Base-by-base conservation (phyloP, 1,140 invertebrate species). In the Drosophila funebris region DNA sequence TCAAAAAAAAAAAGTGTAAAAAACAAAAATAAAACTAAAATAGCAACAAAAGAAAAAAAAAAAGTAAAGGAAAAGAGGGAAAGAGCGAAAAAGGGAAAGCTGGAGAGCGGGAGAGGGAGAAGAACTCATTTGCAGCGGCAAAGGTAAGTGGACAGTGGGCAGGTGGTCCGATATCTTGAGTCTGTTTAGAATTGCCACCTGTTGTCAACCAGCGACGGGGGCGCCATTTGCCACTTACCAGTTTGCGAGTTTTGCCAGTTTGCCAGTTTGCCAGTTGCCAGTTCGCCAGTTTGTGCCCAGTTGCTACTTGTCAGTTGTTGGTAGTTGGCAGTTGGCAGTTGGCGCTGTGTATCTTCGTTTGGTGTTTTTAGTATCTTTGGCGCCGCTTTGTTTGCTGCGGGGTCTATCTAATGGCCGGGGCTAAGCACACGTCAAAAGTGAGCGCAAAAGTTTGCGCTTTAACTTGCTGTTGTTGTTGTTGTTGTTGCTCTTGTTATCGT, bases 381-480 rank as follows among this genome's bases (percentile, higher is more conserved):
- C 66, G 66, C 67, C 58, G 67, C 58, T 70, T 70, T 70, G 67
- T 70, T 70, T 63, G 60, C 67, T 41, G 36, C 57, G 16, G 13
- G 57, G 18, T 46, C 66, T 57, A 53, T 72, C 69, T 72, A 72
- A 72, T 72, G 46, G 66, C 66, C 41, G 43, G 33, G 44, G 50
- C 67, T 60, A 66, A 72, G 69, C 70, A 73, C 70, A 82, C 83
- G 81, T 85, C 81, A 84, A 84, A 83, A 84, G 81, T 84, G 81
- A 85, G 81, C 81, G 81, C 68, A 73, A 84, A 84, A 84, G 39
- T 84, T 84, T 76, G 73, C 68, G 67, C 79, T 78, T 78, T 46
- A 73, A 43, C 56, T 81, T 76, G 63, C 67, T 79, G 53, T 41
- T 66, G 58, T 52, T 53, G 16, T 14, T 53, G 36, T 33, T 54